Evolutionary conservation across 2,113 vertebrate genomes (phyloP).

Genomic region (Oreocharis arfaki): DNA sequence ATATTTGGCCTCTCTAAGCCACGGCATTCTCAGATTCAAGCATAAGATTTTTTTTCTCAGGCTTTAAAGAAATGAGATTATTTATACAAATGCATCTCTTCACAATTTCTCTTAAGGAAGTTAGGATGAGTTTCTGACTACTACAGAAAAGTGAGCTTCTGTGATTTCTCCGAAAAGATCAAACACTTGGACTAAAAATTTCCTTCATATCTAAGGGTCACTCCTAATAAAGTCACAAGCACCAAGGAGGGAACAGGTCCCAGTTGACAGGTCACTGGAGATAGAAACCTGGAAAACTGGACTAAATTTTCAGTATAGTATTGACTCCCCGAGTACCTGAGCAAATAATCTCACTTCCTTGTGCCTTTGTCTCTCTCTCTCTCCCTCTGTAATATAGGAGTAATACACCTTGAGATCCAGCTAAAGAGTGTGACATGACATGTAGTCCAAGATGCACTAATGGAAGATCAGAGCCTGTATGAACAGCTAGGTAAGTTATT

Average conservation of each 20-base stretch:
- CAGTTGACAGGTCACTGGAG: not conserved
- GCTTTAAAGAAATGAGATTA: not conserved
- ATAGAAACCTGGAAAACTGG: not conserved
- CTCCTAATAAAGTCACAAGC: not conserved
- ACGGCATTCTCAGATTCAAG: not conserved
- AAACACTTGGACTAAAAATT: not conserved
- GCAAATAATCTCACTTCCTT: not conserved
- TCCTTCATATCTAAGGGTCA: not conserved
- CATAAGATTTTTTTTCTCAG: not conserved
- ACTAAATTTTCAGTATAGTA: not conserved
- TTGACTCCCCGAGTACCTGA: not conserved
- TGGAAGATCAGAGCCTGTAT: not conserved
- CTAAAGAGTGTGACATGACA: not conserved
- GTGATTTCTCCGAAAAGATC: not conserved
- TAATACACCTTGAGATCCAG: not conserved
- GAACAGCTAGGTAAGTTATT: not conserved
- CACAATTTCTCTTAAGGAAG: not conserved
- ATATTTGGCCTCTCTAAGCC: not conserved
- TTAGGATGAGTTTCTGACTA: not conserved
- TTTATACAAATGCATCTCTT: not conserved
- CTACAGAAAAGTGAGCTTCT: not conserved
- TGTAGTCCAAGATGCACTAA: not conserved
- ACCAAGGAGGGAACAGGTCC: not conserved
- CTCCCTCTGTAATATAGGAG: not conserved
- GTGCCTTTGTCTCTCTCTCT: not conserved